phyloP scores from a whole-genome alignment of 2,113 vertebrate genomes.

The Xiphorhynchus elegans region DNA sequence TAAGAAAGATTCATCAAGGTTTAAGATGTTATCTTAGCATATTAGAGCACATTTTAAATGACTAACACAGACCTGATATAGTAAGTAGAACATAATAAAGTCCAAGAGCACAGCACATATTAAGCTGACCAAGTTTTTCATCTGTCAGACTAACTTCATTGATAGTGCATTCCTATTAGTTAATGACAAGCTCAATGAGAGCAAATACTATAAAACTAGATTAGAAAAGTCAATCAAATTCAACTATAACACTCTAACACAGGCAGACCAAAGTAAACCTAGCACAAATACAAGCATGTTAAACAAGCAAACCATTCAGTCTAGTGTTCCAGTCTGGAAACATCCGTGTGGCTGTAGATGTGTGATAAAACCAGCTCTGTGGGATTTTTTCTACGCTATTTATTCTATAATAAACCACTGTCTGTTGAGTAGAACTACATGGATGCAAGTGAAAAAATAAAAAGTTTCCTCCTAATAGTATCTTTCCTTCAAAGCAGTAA shows the following conservation, averaged over 20 bases:
- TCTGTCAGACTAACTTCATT: not conserved
- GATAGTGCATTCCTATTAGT: not conserved
- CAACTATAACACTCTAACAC: not conserved
- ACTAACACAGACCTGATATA: not conserved
- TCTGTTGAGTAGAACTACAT: not conserved
- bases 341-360: not conserved
- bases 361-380: not conserved
- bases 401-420: not conserved
- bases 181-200: not conserved
- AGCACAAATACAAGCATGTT: not conserved
- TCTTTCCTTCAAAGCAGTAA: not conserved
- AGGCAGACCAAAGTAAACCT: not conserved
- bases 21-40: not conserved
- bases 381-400: not conserved
- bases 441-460: not conserved
- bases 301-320: not conserved
- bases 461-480: not conserved
- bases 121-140: not conserved
- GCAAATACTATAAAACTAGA: not conserved
- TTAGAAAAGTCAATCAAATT: not conserved
- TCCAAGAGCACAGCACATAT: rapidly evolving
- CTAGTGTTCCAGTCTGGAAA: not conserved
- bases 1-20: not conserved
- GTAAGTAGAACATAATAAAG: not conserved
- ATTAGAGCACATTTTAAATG: not conserved